Evolutionary conservation across 2,888 invertebrate species (phyloP).

Genomic region (Apodemia zela): DNA sequence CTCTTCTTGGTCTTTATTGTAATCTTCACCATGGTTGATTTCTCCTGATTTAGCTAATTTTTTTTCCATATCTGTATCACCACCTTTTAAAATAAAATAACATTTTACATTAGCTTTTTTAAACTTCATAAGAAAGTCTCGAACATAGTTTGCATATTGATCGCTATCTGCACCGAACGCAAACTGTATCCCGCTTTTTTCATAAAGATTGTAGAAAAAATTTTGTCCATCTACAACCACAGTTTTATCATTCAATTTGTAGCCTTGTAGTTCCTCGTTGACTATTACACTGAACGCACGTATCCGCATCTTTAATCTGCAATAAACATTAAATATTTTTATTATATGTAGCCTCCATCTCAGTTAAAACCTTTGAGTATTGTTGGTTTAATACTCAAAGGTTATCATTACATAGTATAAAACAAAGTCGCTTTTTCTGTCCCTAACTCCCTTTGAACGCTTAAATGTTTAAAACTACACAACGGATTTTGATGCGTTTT

Average conservation of each 20-base stretch:
- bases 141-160: constrained; percentile 38
- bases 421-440: no score
- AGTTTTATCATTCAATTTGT: constrained; percentile 34
- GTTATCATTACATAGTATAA: no score
- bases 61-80: constrained; percentile 30
- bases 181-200: constrained; percentile 30
- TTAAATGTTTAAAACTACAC: no score
- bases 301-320: constrained; percentile 30
- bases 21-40: neutral
- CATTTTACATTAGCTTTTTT: constrained; percentile 42
- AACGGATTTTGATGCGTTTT: no score
- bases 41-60: neutral
- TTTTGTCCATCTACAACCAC: constrained; percentile 48
- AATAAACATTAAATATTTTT: neutral
- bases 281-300: constrained; percentile 19
- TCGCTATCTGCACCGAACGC: constrained; percentile 43
- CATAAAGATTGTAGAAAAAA: constrained; percentile 38
- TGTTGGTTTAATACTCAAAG: no score
- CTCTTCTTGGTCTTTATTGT: no score
- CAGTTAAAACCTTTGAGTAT: no score
- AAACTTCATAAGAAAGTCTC: constrained; percentile 36
- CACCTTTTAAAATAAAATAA: constrained; percentile 44
- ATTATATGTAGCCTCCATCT: neutral
- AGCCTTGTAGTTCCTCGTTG: neutral
- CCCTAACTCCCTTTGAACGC: no score